A percentile compares a stretch with the other conserved stretches of the same genome.
phyloP scores from a whole-genome alignment of 2,113 vertebrate genomes.

The Sigmodon hispidus region DNA sequence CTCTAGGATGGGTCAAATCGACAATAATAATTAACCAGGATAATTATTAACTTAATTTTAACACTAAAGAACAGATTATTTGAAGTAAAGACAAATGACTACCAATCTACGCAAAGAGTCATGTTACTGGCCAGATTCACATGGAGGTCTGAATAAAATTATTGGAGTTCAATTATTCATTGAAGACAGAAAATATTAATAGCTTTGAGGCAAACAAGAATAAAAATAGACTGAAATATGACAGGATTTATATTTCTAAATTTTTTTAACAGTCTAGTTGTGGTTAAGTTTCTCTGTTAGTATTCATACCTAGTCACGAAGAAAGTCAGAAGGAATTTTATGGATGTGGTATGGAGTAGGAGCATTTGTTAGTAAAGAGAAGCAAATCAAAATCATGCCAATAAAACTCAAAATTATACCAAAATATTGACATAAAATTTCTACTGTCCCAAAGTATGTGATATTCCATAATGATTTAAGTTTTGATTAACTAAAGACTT shows the following conservation, averaged over 20 bases:
- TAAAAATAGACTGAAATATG: slow-evolving; percentile 49
- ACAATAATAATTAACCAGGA: background rate
- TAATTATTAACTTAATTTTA: slow-evolving; percentile 62
- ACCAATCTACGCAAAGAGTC: background rate
- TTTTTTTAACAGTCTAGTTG: background rate
- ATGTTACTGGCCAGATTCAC: background rate
- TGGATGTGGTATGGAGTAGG: background rate
- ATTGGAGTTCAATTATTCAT: background rate
- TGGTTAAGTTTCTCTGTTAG: slow-evolving; percentile 42
- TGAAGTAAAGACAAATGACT: slow-evolving; percentile 62
- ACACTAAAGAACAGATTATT: slow-evolving; percentile 64
- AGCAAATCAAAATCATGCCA: background rate
- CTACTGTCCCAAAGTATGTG: background rate
- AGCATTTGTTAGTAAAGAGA: background rate
- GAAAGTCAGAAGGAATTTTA: slow-evolving; percentile 27
- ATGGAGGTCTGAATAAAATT: background rate
- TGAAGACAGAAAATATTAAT: background rate
- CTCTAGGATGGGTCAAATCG: background rate
- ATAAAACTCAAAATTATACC: background rate
- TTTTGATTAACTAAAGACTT: background rate
- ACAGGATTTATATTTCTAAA: background rate
- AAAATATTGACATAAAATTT: background rate
- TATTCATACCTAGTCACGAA: background rate
- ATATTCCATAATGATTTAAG: background rate
- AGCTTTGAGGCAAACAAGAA: background rate